Conservation (phyloP, 2,888 invertebrate species). For the Calephelis perditalis region DNA sequence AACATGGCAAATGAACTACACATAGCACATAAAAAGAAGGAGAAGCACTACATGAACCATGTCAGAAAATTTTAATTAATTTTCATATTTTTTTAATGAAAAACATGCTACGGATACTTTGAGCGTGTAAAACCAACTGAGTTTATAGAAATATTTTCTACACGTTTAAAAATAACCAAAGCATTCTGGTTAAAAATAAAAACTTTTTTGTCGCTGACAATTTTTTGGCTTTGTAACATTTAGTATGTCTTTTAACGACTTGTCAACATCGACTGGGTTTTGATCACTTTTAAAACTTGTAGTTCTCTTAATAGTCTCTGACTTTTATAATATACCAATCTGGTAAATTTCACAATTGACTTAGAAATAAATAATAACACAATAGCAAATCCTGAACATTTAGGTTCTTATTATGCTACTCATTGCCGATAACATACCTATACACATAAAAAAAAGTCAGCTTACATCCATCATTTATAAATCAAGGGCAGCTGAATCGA, state of each 20-base stretch:
- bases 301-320: neutral
- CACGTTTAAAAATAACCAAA: slow-evolving; percentile 30
- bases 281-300: neutral
- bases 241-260: neutral
- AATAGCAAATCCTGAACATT: neutral
- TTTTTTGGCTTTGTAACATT: slow-evolving; percentile 7
- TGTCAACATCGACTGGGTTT: neutral
- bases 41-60: neutral
- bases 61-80: neutral
- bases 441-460: no score
- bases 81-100: neutral
- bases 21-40: neutral
- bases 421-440: no score
- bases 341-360: no score
- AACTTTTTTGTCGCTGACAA: slow-evolving; percentile 11
- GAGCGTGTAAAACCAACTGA: slow-evolving; percentile 1
- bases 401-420: no score
- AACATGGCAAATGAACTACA: slow-evolving; percentile 16
- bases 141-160: slow-evolving; percentile 11
- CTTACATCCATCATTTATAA: no score
- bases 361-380: no score
- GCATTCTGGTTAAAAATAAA: slow-evolving; percentile 31
- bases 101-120: neutral
- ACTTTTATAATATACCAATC: no score
- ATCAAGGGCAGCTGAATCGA: no score